phyloP scores from a whole-genome alignment of 2,797 vertebrate genomes.

The Vireo griseus region DNA sequence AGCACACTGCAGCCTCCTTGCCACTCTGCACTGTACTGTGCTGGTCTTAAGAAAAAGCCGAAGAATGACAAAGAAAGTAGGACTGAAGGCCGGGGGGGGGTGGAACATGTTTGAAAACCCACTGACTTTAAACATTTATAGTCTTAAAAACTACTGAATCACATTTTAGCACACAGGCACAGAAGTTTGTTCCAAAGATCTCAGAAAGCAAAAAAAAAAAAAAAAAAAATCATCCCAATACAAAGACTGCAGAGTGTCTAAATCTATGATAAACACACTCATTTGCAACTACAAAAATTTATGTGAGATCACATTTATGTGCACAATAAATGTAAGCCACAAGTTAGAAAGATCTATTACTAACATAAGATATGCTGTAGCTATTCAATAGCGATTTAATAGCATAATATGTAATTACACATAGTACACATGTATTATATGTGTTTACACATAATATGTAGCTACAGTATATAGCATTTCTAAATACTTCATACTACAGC shows the following conservation, averaged over 20 bases:
- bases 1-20: neutral
- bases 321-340: neutral
- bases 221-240: neutral
- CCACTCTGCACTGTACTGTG: neutral
- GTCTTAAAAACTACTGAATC: conserved; percentile 20
- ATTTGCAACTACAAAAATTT: neutral
- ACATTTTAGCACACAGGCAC: neutral
- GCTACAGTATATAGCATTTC: neutral
- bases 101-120: neutral
- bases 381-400: neutral
- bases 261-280: neutral
- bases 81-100: neutral
- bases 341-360: neutral
- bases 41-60: neutral
- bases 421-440: neutral
- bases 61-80: neutral
- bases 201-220: neutral
- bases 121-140: conserved; percentile 29
- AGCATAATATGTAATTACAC: neutral
- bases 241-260: neutral
- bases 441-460: neutral
- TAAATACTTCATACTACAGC: neutral
- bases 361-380: neutral
- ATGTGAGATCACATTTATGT: neutral
- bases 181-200: neutral